phyloP scores from a whole-genome alignment of 2,888 invertebrate genomes.

The Leuctra nigra region DNA sequence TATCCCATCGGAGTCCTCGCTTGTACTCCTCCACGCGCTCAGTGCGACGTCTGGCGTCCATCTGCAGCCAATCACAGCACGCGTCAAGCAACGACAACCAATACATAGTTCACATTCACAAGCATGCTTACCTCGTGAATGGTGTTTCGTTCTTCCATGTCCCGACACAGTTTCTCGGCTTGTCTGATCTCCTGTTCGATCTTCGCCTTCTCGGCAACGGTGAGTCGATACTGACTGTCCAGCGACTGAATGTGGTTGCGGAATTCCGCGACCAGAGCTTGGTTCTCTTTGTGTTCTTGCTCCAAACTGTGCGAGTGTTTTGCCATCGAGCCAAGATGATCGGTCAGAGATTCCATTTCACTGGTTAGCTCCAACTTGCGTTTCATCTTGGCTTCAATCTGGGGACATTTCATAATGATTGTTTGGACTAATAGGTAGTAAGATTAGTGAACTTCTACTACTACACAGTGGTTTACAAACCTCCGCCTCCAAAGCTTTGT shows the following conservation, averaged over 20 bases:
- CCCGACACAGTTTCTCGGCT: conserved; percentile 43
- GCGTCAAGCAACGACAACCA: too few relatives aligned
- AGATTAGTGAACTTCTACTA: background rate
- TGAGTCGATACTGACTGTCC: conserved; percentile 43
- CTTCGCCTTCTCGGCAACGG: conserved; percentile 44
- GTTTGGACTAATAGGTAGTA: background rate
- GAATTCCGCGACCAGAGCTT: conserved; percentile 60
- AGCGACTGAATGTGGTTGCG: conserved; percentile 63
- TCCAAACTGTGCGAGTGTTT: conserved; percentile 48
- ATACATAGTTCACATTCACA: too few relatives aligned
- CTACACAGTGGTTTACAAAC: conserved; percentile 34
- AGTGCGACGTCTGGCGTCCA: conserved; percentile 16
- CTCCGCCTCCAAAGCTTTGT: conserved; percentile 50
- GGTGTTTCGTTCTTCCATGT: conserved; percentile 43
- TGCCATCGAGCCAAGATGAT: conserved; percentile 41
- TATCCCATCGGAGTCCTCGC: conserved; percentile 59
- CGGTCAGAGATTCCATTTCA: conserved; percentile 42
- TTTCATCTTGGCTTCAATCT: conserved; percentile 45
- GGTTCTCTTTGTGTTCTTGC: conserved; percentile 47
- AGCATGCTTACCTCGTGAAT: conserved; percentile 20
- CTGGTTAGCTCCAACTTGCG: conserved; percentile 43
- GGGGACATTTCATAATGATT: too few relatives aligned
- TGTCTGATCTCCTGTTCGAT: conserved; percentile 42
- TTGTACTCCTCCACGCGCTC: conserved; percentile 58
- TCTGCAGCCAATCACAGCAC: conserved; percentile 11